Conservation (phyloP, 2,113 vertebrate genomes). For the Leucosticte australis region DNA sequence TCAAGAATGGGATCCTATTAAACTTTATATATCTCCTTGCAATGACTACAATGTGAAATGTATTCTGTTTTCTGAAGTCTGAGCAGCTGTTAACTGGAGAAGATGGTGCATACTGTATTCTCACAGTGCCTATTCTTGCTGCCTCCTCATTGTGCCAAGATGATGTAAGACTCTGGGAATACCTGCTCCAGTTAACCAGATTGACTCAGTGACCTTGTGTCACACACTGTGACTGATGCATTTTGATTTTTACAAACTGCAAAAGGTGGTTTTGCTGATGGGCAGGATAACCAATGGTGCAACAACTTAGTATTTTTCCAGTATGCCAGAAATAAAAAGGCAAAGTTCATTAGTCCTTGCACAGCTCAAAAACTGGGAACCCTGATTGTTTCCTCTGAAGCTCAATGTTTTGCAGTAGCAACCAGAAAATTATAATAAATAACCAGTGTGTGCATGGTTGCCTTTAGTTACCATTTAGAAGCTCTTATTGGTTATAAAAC, state of each 20-base stretch:
- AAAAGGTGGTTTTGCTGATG: not conserved
- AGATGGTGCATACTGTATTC: not conserved
- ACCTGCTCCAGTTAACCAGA: not conserved
- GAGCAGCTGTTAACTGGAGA: not conserved
- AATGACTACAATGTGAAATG: not conserved
- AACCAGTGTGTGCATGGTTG: not conserved
- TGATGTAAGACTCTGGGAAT: not conserved
- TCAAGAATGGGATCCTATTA: not conserved
- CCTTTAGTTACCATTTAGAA: not conserved
- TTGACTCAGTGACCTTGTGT: not conserved
- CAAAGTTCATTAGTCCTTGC: not conserved
- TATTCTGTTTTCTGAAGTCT: not conserved
- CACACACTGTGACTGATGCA: not conserved
- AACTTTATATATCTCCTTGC: not conserved
- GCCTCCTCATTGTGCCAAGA: not conserved
- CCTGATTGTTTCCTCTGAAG: not conserved
- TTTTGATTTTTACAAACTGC: not conserved
- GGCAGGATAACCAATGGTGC: not conserved
- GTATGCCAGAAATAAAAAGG: not conserved
- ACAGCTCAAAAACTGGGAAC: not conserved
- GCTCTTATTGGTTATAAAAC: not conserved
- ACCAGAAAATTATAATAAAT: not conserved
- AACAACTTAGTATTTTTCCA: not conserved
- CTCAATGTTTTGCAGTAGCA: not conserved
- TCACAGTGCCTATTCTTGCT: not conserved